A percentile compares a stretch with the other conserved stretches of the same genome.
Evolutionary conservation across 2,113 vertebrate species (phyloP).

Genomic region (Balaenoptera acutorostrata): DNA sequence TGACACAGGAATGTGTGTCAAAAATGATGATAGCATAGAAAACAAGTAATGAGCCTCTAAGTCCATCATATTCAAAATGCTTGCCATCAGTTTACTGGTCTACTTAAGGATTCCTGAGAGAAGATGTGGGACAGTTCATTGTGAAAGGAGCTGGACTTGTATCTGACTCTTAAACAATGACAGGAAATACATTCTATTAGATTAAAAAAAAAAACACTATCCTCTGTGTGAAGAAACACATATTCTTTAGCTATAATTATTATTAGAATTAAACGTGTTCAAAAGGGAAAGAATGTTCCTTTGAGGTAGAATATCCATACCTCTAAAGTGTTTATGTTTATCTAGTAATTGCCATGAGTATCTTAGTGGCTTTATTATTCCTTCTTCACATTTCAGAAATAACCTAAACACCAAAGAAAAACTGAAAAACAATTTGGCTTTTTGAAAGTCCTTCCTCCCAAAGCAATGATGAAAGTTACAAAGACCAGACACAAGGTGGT

Average conservation of each 20-base stretch:
- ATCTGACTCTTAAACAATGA: not conserved
- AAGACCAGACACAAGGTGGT: not conserved
- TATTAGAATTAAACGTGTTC: not conserved
- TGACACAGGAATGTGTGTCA: not conserved
- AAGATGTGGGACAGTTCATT: not conserved
- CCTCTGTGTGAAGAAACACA: not conserved
- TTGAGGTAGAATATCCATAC: not conserved
- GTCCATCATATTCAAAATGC: not conserved
- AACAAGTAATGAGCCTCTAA: not conserved
- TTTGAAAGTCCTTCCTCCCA: not conserved
- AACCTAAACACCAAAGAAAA: not conserved
- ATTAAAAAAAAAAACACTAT: not conserved
- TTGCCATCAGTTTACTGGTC: not conserved
- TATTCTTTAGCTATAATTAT: not conserved
- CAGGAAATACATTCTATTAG: not conserved
- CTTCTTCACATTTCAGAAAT: constrained; percentile 1
- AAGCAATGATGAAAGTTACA: not conserved
- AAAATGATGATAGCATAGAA: not conserved
- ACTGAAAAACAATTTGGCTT: not conserved
- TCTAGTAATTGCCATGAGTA: not conserved
- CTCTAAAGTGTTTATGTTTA: not conserved
- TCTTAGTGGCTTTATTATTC: not conserved
- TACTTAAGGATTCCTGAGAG: not conserved
- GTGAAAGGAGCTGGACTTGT: not conserved
- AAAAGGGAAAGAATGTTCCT: not conserved